Evolutionary conservation across 2,888 invertebrate species (phyloP), one percentile per base, ranked within the genome.

Genomic region (Spilarctia lutea): DNA sequence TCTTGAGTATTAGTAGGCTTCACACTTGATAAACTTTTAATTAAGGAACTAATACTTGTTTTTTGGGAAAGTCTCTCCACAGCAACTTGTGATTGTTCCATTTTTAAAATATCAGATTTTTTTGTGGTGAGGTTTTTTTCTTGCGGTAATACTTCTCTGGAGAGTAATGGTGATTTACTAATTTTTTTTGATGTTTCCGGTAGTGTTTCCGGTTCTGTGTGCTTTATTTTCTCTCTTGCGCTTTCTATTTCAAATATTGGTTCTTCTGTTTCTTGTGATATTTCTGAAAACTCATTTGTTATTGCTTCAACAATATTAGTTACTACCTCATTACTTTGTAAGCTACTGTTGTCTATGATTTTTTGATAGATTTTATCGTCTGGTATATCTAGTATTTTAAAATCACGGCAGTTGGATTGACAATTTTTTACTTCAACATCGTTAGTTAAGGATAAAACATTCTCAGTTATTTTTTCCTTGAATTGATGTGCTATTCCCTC

Each of bases 261-360:
- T 20, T 69, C 72, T 39, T 67, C 33, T 42, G 35, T 20, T 56
- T 56, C 56, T 3, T 48, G 63, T 18, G 73, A 71, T 24, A 42
- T 39, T 42, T 24, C 30, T 33, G 68, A 33, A 35, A 30, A 24
- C n/a, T 33, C 24, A 24, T 24, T 16, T 52, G 56, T 20, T 16
- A 33, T 20, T 35, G 35, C 24, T 52, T 35, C 65, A 56, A 24
- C 35, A 13, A 48, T 2, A 48, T 27, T 27, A 13, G 27, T 60
- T 27, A 27, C 27, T 27, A 60, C 3, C 4, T 60, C 60, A 63
- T 63, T 63, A 30, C 8, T 18, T 30, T 63, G 30, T 30, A 60
- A 27, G 60, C 60, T 13, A 16, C 11, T 63, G 63, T 63, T 30
- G 16, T 30, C 27, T 2, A 30, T 30, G 63, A 30, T 6, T 30